These are phyloP conservation scores for Lordiphosa fenestrarum DNA, from an alignment of 2,888 invertebrate genomes.

Conservation along the genomic window DNA sequence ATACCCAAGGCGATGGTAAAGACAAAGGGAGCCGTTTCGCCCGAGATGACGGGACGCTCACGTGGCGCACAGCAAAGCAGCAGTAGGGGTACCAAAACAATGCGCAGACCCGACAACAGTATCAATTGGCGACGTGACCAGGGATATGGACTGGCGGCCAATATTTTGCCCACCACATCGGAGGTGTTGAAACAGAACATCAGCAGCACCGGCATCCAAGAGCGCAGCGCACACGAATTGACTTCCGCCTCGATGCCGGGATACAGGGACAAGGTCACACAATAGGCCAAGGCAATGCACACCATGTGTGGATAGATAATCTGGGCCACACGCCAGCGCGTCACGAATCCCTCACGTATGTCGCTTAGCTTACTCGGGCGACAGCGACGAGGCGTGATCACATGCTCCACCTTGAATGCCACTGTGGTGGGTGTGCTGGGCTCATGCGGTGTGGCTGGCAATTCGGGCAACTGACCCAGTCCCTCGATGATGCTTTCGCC, in stretches of 20 bases:
- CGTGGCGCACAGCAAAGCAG: constrained; percentile 91
- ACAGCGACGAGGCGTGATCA: constrained; percentile 78
- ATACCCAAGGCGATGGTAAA: constrained; percentile 88
- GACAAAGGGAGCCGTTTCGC: constrained; percentile 85
- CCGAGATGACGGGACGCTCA: constrained; percentile 86
- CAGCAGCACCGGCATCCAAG: constrained; percentile 95
- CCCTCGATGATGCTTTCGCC: constrained; percentile 81
- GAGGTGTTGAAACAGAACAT: constrained; percentile 94
- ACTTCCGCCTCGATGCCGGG: constrained; percentile 95
- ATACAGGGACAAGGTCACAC: constrained; percentile 93
- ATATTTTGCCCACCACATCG: constrained; percentile 88
- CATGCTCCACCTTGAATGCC: constrained; percentile 80
- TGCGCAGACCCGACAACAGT: constrained; percentile 86
- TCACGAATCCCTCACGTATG: constrained; percentile 78
- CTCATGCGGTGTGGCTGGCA: constrained; percentile 77
- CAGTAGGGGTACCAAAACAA: constrained; percentile 89
- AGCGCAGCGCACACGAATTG: constrained; percentile 88
- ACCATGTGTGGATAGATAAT: constrained; percentile 95
- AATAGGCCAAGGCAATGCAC: constrained; percentile 92
- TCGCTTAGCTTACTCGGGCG: constrained; percentile 77
- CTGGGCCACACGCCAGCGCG: constrained; percentile 90
- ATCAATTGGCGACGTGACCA: constrained; percentile 91
- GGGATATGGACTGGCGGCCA: constrained; percentile 90
- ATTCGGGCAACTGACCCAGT: constrained; percentile 76
- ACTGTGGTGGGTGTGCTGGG: constrained; percentile 77